These are phyloP conservation scores for Tokudaia muenninki DNA, from an alignment of 2,797 vertebrate genomes.

Conservation along the genomic window DNA sequence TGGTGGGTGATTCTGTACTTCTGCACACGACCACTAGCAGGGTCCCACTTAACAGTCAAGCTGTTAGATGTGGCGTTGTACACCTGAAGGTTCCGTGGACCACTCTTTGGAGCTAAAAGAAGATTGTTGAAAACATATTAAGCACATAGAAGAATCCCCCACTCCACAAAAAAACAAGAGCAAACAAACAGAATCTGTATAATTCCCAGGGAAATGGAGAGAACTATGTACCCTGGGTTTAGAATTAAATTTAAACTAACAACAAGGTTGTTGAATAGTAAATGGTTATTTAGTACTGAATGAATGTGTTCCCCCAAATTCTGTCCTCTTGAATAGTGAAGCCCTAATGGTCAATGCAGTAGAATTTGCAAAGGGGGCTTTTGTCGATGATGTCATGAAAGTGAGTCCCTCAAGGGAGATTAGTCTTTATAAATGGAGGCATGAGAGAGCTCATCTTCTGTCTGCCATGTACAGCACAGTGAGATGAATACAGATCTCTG, in stretches of 20 bases:
- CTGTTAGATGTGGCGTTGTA: constrained; percentile 94
- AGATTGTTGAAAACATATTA: constrained; percentile 58
- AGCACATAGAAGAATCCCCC: not conserved
- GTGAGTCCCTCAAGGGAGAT: not conserved
- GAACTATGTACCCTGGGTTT: not conserved
- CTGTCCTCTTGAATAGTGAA: not conserved
- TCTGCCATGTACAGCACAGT: not conserved
- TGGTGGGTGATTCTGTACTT: constrained; percentile 93
- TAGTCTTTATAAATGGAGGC: not conserved
- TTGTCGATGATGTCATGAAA: not conserved
- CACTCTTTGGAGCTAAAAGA: constrained; percentile 90
- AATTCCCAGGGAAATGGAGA: not conserved
- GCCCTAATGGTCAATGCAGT: not conserved
- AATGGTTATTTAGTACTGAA: not conserved
- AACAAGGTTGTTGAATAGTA: not conserved
- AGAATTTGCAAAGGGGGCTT: not conserved
- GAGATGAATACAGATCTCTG: not conserved
- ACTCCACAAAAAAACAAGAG: not conserved
- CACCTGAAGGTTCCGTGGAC: constrained; percentile 94
- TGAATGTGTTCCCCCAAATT: not conserved
- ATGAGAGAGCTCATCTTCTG: not conserved
- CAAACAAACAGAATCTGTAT: not conserved
- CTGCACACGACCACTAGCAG: constrained; percentile 93
- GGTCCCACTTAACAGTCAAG: constrained; percentile 95
- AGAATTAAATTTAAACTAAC: constrained; percentile 40